phyloP scores from a whole-genome alignment of 1,140 invertebrate genomes.

The Ceratina australensis region DNA sequence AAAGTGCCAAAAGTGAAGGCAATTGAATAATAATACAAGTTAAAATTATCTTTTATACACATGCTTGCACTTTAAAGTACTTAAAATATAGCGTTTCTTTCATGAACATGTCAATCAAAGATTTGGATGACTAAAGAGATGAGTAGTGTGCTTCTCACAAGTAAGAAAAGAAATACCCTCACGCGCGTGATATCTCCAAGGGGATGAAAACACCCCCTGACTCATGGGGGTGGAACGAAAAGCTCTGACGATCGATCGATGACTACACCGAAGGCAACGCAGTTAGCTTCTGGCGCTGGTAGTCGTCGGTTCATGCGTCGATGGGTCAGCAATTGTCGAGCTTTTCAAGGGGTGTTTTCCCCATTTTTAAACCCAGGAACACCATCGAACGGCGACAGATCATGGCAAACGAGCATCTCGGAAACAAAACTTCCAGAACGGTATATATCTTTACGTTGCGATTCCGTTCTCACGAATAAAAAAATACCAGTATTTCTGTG shows the following conservation, averaged over 20 bases:
- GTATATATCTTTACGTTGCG: conserved; percentile 8
- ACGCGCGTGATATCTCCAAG: neutral
- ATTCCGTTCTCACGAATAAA: neutral
- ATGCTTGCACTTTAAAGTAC: too few relatives aligned
- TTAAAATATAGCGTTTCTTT: too few relatives aligned
- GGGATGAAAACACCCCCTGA: neutral
- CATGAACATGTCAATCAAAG: too few relatives aligned
- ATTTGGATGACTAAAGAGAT: too few relatives aligned
- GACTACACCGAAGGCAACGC: conserved; percentile 68
- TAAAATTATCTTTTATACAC: too few relatives aligned
- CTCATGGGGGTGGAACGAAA: conserved; percentile 45
- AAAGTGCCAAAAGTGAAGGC: too few relatives aligned
- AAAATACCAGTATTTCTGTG: neutral
- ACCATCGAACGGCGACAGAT: neutral
- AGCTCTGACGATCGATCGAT: conserved; percentile 60
- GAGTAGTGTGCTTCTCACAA: too few relatives aligned
- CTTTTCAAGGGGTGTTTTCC: conserved; percentile 56
- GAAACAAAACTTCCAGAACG: conserved; percentile 9
- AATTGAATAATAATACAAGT: too few relatives aligned
- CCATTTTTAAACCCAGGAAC: conserved; percentile 36
- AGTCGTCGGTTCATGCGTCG: conserved; percentile 44
- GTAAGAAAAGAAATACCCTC: neutral
- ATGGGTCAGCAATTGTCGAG: conserved; percentile 76
- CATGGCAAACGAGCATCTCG: conserved; percentile 12
- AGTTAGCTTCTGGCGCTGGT: conserved; percentile 66